Base-by-base conservation (phyloP, 1,140 invertebrate genomes). In the Papilio helenus region DNA sequence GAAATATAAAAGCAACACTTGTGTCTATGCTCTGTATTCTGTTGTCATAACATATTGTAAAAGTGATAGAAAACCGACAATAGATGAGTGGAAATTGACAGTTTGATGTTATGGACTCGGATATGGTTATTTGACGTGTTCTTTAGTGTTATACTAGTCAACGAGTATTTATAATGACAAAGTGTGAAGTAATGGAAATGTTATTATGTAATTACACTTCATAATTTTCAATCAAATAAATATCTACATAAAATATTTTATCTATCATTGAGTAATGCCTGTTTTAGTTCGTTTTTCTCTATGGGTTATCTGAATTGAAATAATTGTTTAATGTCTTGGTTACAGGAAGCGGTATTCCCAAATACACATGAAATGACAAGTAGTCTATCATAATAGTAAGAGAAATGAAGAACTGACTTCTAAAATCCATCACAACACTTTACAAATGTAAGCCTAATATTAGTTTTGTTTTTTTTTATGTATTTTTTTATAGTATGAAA, bases 311-410 rank as follows among this genome's bases (percentile, higher is more conserved):
- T 14, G 39, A 77, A 44, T 23, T 42, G 8, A 71, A 80, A 80
- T 44, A 49, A 79, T 83, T 76, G 74, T 85, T 18, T 82, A 79
- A 81, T 89, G 88, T 90, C 82, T 92, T 89, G 88, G 93, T 94
- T 93, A 72, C 93, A 94, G 93, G 93, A 88, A 89, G 90, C 92
- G 92, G 93, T 93, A 91, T 93, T 90, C 93, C 93, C 91, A 93
- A 94, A 93, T 94, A 94, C 89, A 94, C 93, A 89, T 94, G 91
- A 93, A 93, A 92, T 93, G 86, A 89, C 90, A 87, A 80, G 87
- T 93, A 94, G 87, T 91, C 88, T 92, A 90, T 88, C 82, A 85
- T 93, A 87, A 90, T 89, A 90, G 84, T 94, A 94, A 93, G 91
- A 88, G 89, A 92, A 93, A 91, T 84, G 89, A 90, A 88, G 89